These are phyloP conservation scores for Clamator glandarius DNA, from an alignment of 2,797 vertebrate species.

Conservation along the genomic window DNA sequence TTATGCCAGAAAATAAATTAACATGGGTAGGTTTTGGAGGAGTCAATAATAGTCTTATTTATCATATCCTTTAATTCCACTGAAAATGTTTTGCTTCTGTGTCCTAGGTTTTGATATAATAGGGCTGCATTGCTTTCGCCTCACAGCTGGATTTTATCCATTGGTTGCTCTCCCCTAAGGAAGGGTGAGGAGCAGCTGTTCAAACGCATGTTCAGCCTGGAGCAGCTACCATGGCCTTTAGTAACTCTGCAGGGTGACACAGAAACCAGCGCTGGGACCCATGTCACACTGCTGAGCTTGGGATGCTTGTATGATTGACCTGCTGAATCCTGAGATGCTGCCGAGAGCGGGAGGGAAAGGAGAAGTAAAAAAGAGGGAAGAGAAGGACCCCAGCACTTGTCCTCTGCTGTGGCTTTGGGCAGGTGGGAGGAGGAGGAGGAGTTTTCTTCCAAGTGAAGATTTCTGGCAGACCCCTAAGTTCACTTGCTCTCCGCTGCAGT, in stretches of 20 bases:
- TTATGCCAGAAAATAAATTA: not conserved
- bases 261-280: not conserved
- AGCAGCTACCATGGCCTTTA: accelerated
- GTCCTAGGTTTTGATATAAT: not conserved
- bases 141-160: accelerated
- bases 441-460: not conserved
- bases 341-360: not conserved
- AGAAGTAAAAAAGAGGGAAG: not conserved
- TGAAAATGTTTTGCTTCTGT: accelerated
- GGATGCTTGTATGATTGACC: not conserved
- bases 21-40: not conserved
- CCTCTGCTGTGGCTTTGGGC: not conserved
- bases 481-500: not conserved
- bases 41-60: not conserved
- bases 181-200: not conserved
- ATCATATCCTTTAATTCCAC: not conserved
- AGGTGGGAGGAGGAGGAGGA: not conserved
- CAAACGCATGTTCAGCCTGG: not conserved
- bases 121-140: not conserved
- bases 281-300: not conserved
- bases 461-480: not conserved
- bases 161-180: not conserved
- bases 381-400: not conserved
- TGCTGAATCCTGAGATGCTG: not conserved
- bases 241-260: not conserved